Evolutionary conservation across 2,888 invertebrate genomes (phyloP), one percentile per base, ranked within the genome.

Genomic region (Leucophora obtusa): DNA sequence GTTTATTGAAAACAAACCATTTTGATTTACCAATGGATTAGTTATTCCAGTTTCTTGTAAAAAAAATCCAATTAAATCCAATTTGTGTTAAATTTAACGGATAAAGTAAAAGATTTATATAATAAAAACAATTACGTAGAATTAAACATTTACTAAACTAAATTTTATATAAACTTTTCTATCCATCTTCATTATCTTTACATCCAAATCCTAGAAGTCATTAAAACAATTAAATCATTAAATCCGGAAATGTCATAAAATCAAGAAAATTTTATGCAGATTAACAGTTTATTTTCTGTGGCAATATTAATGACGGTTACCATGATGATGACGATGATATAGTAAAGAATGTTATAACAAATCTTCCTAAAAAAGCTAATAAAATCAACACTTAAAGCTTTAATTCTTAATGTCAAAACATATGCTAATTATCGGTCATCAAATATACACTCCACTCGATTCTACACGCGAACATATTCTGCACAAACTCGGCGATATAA

Each of bases 391-490:
- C 81, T 77, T 81, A 54, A 77, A 77, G 70, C 51, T 70, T 77
- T 77, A 77, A 73, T 60, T 73, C 73, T 77, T 65, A 56, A 81
- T 66, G 77, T 73, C 81, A 77, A 73, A 77, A 81, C 81, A 77
- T 51, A 81, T 81, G 77, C 81, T 81, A 81, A 81, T 81, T 81
- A 81, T 77, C 77, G 77, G 73, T 58, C 81, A 77, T 81, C 77
- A 81, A 75, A 75, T 70, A 59, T 69, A 69, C 69, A 69, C 58
- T 73, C 54, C 17, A 47, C 28, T 43, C 51, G 1, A 43, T 28
- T 17, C 60, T n/a, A 38, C 21, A 53, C 14, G 17, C 53, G 18
- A 35, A 33, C 33, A 28, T 28, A 28, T 28, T 11, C 21, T 59
- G 38, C 35, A 9, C 14, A 38, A 38, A 15, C 14, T 6, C 38